phyloP scores from a whole-genome alignment of 2,888 invertebrate species.

The Argyresthia albistria region DNA sequence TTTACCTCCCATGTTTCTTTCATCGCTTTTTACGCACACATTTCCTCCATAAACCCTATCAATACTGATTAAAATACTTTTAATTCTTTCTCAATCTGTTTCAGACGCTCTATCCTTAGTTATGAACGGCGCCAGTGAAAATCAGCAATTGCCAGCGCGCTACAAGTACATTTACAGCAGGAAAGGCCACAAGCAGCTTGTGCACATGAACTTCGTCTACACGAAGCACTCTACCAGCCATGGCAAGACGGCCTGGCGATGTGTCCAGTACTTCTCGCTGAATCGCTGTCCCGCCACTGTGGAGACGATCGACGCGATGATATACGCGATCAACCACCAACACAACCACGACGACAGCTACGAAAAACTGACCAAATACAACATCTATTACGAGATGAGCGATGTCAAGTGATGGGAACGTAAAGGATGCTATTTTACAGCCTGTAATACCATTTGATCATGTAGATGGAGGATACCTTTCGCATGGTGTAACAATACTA shows the following conservation, averaged over 20 bases:
- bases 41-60: neutral
- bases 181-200: constrained; percentile 67
- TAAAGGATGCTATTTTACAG: too few species aligned
- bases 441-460: too few species aligned
- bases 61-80: neutral
- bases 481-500: too few species aligned
- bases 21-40: neutral
- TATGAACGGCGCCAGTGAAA: constrained; percentile 49
- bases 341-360: constrained; percentile 65
- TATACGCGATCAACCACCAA: constrained; percentile 61
- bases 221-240: constrained; percentile 68
- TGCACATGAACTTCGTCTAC: constrained; percentile 67
- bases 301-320: constrained; percentile 62
- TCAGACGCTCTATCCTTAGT: constrained; percentile 63
- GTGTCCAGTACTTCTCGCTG: constrained; percentile 67
- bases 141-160: constrained; percentile 44
- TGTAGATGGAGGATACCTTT: too few species aligned
- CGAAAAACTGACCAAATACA: constrained; percentile 57
- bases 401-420: neutral
- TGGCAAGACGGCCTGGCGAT: constrained; percentile 66
- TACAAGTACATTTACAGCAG: constrained; percentile 68
- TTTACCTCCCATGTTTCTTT: neutral
- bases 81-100: constrained; percentile 12
- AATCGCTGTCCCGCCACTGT: constrained; percentile 66
- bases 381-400: constrained; percentile 45